Percentiles rank a stretch among this genome's conserved stretches.
Evolutionary conservation across 1,140 invertebrate species (phyloP).

Genomic region (Drosophila nigromelanica): DNA sequence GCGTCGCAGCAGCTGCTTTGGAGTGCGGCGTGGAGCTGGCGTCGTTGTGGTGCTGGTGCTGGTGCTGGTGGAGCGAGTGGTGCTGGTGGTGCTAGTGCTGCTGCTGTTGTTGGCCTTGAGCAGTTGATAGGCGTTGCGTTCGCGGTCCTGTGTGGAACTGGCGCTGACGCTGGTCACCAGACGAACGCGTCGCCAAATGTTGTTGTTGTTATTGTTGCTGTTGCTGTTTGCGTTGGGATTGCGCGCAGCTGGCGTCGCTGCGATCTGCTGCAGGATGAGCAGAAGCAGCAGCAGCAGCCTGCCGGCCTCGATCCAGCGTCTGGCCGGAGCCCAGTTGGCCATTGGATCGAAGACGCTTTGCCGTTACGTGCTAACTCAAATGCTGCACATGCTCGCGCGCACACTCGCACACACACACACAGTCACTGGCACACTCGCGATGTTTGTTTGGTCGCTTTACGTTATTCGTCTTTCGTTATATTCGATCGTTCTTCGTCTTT

Average conservation of each 20-base stretch:
- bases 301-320: slow-evolving; percentile 41
- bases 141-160: slow-evolving; percentile 44
- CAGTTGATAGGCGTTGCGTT: slow-evolving; percentile 68
- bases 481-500: slow-evolving; percentile 28
- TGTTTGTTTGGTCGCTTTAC: slow-evolving; percentile 11
- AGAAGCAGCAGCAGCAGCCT: slow-evolving; percentile 63
- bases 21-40: slow-evolving; percentile 35
- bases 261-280: slow-evolving; percentile 63
- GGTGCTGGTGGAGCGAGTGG: slow-evolving; percentile 25
- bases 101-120: slow-evolving; percentile 51
- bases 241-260: slow-evolving; percentile 60
- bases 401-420: slow-evolving; percentile 24
- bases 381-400: slow-evolving; percentile 53
- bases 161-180: slow-evolving; percentile 62
- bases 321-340: slow-evolving; percentile 47
- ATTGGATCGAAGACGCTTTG: slow-evolving; percentile 51
- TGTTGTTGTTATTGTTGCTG: slow-evolving; percentile 58
- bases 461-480: slow-evolving; percentile 18
- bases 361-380: slow-evolving; percentile 47
- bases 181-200: slow-evolving; percentile 71
- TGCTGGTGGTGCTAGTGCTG: slow-evolving; percentile 32
- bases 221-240: slow-evolving; percentile 16
- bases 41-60: slow-evolving; percentile 27
- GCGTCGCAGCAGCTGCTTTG: slow-evolving; percentile 63
- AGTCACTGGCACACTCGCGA: slow-evolving; percentile 15